Evolutionary conservation across 2,113 vertebrate species (phyloP).

Genomic region (Dromiciops gliroides): DNA sequence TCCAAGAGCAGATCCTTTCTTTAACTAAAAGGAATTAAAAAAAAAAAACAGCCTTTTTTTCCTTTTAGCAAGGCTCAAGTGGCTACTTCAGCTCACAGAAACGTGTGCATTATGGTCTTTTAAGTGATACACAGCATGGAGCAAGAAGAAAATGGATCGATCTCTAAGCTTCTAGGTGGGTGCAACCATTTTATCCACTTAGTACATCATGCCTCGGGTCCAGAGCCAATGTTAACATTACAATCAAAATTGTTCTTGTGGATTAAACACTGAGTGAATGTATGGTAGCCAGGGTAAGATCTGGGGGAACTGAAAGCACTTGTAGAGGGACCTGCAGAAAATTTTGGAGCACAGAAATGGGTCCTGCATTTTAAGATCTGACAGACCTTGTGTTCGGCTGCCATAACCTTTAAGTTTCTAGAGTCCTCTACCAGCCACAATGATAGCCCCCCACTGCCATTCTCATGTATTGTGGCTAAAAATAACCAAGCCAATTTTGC

Average conservation of each 20-base stretch:
- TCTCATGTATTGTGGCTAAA: neutral
- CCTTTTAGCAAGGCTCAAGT: neutral
- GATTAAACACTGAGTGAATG: neutral
- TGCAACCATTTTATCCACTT: slow-evolving; percentile 1
- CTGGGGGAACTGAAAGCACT: neutral
- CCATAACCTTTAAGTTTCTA: neutral
- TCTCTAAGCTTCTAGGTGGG: neutral
- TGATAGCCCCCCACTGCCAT: neutral
- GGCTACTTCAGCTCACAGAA: slow-evolving; percentile 29
- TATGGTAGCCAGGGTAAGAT: neutral
- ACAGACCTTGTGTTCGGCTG: neutral
- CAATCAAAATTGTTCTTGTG: neutral
- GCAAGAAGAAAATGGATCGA: neutral
- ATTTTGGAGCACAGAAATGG: neutral
- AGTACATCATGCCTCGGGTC: neutral
- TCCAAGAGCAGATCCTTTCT: neutral
- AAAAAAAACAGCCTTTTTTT: slow-evolving; percentile 30
- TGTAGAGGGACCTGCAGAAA: neutral
- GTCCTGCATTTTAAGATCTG: neutral
- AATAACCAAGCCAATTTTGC: neutral
- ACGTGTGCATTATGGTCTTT: neutral
- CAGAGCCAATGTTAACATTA: neutral
- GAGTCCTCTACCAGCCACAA: neutral
- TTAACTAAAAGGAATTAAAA: slow-evolving; percentile 15
- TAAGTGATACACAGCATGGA: neutral